Evolutionary conservation across 2,113 vertebrate species (phyloP), one percentile per base, ranked within the genome.

Genomic region (Turnix velox): DNA sequence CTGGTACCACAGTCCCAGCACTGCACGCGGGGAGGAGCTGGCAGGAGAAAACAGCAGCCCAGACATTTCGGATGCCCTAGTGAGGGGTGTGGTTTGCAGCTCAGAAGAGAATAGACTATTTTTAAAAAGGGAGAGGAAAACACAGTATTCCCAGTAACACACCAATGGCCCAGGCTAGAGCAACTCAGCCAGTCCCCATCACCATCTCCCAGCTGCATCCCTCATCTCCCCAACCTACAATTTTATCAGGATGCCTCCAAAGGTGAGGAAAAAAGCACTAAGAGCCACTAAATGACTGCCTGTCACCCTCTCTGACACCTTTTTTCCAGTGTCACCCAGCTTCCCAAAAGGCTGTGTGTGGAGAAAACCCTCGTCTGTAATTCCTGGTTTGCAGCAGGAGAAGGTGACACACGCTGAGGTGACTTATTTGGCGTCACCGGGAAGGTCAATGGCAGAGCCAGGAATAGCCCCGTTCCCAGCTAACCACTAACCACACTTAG

Each of bases 401-500:
- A 93, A 88, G 93, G 89, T 95, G 91, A 94, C 92, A 94, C 91
- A 84, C 27, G 9, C 51, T 31, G 89, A 80, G 92, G 83, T 74
- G 93, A 94, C 94, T 87, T 76, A 52, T 14, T 40, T 15, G 0
- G 87, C 81, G 58, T 92, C 94, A 94, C 78, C 30, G 0, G 91
- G 75, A 89, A 85, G 84, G 84, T 83, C 89, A 13, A 91, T 91
- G 94, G 94, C 93, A 93, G 88, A 12, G 46, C 92, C 96, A 96
- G 94, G 93, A 96, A 96, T 95, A 96, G 94, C 88, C 92, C 91
- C 12, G 13, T 35, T 95, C 91, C 87, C 94, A 90, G 89, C 87
- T 77, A 93, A 95, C 94, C 94, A 94, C 91, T 94, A 94, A 96
- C 96, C 96, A 94, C 95, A 89, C 87, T 95, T 54, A 91, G 51